Percentiles rank a stretch among this genome's conserved stretches.
These are phyloP conservation scores for Hylyphantes graminicola DNA, from an alignment of 1,140 invertebrate species.

Conservation along the genomic window DNA sequence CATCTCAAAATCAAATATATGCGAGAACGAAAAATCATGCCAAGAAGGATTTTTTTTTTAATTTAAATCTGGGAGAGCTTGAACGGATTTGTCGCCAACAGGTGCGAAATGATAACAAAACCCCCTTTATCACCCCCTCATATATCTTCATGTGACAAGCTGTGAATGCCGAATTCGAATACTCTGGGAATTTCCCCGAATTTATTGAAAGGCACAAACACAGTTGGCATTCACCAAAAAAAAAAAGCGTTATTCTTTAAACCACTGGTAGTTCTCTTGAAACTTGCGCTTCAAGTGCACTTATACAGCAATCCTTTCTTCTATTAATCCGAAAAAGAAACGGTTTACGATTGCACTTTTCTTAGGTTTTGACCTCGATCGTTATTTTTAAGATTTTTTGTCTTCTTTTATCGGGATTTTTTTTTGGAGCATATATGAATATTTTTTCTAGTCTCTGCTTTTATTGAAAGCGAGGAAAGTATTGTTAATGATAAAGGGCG, in stretches of 20 bases:
- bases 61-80: neutral
- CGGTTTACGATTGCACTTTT: slow-evolving; percentile 35
- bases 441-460: no score
- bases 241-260: slow-evolving; percentile 17
- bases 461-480: no score
- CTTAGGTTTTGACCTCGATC: slow-evolving; percentile 28
- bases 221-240: neutral
- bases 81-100: neutral
- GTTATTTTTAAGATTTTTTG: neutral
- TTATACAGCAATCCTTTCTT: slow-evolving; percentile 29
- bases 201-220: slow-evolving; percentile 10
- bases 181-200: slow-evolving; percentile 22
- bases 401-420: neutral
- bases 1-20: no score
- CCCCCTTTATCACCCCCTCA: slow-evolving; percentile 14
- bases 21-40: no score
- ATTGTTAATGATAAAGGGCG: no score
- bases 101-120: slow-evolving; percentile 30
- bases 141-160: slow-evolving; percentile 17
- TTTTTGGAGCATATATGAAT: no score
- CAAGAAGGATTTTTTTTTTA: no score
- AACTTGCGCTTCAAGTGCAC: slow-evolving; percentile 25
- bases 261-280: slow-evolving; percentile 30
- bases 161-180: slow-evolving; percentile 17
- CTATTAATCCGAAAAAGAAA: slow-evolving; percentile 25